A percentile compares a stretch with the other conserved stretches of the same genome.
These are phyloP conservation scores for Ischnus inquisitorius DNA, from an alignment of 2,888 invertebrate genomes.

Conservation along the genomic window DNA sequence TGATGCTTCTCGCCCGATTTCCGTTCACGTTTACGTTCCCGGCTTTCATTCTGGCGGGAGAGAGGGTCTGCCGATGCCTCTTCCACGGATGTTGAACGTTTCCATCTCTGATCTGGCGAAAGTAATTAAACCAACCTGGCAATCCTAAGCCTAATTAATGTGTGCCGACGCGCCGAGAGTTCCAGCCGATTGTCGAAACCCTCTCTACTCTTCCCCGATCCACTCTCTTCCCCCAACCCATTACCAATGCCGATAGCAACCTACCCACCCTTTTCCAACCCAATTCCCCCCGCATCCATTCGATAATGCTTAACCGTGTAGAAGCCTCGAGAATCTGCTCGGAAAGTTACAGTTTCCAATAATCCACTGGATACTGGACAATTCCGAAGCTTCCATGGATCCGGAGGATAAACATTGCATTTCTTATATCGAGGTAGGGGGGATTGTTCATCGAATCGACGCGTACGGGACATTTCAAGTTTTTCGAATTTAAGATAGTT, in stretches of 20 bases:
- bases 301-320: slow-evolving; percentile 71
- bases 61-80: slow-evolving; percentile 19
- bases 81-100: slow-evolving; percentile 59
- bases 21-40: slow-evolving; percentile 34
- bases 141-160: slow-evolving; percentile 84
- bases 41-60: slow-evolving; percentile 55
- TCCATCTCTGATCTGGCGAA: slow-evolving; percentile 81
- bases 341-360: slow-evolving; percentile 14
- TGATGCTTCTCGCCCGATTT: slow-evolving; percentile 62
- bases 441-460: no score
- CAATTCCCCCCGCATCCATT: slow-evolving; percentile 58
- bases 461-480: no score
- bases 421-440: neutral
- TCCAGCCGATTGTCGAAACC: slow-evolving; percentile 33
- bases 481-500: no score
- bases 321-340: neutral
- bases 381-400: neutral
- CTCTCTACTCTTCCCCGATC: neutral
- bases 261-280: slow-evolving; percentile 43
- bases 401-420: neutral
- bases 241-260: slow-evolving; percentile 24
- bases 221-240: neutral
- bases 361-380: slow-evolving; percentile 11
- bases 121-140: slow-evolving; percentile 83
- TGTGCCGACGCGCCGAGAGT: slow-evolving; percentile 79